Percentiles rank a stretch among this genome's conserved stretches.
These are phyloP conservation scores for Heteromyza rotundicornis DNA, from an alignment of 2,888 invertebrate species.

Conservation along the genomic window DNA sequence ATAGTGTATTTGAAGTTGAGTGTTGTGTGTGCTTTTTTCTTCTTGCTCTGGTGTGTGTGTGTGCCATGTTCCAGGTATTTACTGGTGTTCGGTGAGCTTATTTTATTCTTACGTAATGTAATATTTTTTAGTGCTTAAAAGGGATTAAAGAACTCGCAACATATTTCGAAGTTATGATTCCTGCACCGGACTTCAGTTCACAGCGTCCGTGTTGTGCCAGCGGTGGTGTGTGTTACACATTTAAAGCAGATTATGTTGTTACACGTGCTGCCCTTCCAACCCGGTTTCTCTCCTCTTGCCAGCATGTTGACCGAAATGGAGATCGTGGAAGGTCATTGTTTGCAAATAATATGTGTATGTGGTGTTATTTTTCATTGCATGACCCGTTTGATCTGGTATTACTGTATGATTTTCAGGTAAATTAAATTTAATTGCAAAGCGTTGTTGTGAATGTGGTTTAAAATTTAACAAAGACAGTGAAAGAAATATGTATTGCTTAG, in stretches of 20 bases:
- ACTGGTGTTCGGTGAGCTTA: background rate
- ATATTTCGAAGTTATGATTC: background rate
- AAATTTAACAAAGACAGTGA: no score
- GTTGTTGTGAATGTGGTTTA: no score
- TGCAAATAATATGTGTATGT: background rate
- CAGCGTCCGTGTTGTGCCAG: background rate
- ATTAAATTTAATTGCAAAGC: no score
- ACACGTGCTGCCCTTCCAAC: no score
- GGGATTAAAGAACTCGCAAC: background rate
- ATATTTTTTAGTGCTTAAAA: background rate
- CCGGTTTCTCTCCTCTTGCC: background rate
- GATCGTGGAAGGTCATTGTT: background rate
- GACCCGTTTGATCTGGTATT: background rate
- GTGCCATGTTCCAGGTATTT: no score
- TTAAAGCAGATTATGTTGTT: background rate
- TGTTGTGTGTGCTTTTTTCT: background rate
- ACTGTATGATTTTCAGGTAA: background rate
- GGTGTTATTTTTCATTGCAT: background rate
- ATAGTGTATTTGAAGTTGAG: background rate
- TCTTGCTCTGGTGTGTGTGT: no score
- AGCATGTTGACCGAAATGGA: background rate
- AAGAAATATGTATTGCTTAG: no score
- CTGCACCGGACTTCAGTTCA: background rate
- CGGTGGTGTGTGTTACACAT: background rate
- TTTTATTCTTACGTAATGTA: background rate